Evolutionary conservation across 2,888 invertebrate genomes (phyloP).

Genomic region (Himalopsyche kuldschensis): DNA sequence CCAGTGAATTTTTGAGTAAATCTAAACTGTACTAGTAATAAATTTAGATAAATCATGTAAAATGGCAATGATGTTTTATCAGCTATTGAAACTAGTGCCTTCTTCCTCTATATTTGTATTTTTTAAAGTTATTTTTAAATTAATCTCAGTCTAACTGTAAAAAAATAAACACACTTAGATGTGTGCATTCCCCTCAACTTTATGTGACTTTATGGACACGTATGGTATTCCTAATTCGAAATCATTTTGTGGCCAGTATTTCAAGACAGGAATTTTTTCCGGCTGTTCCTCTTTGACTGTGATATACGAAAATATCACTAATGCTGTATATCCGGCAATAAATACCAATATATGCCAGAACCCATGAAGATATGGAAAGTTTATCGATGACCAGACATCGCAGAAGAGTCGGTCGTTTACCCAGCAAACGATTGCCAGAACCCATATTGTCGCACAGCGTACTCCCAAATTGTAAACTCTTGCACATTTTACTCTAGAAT

Average conservation of each 20-base stretch:
- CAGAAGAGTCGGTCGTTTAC: conserved; percentile 77
- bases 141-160: not conserved
- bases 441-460: conserved; percentile 68
- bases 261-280: conserved; percentile 68
- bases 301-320: conserved; percentile 79
- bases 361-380: conserved; percentile 82
- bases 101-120: not conserved
- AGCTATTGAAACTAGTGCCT: not conserved
- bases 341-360: conserved; percentile 83
- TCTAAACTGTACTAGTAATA: too few relatives aligned
- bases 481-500: conserved; percentile 61
- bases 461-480: conserved; percentile 73
- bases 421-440: conserved; percentile 76
- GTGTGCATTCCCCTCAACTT: conserved; percentile 37
- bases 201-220: conserved; percentile 65
- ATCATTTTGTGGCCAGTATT: conserved; percentile 77
- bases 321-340: conserved; percentile 74
- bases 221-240: conserved; percentile 80
- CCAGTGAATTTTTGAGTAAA: too few relatives aligned
- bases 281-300: conserved; percentile 73
- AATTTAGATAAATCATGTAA: too few relatives aligned
- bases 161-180: conserved; percentile 8
- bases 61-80: not conserved
- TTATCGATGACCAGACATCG: conserved; percentile 74
- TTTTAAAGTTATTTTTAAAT: not conserved